Base-by-base conservation (phyloP, 2,888 invertebrate genomes). In the Ophraella communa region DNA sequence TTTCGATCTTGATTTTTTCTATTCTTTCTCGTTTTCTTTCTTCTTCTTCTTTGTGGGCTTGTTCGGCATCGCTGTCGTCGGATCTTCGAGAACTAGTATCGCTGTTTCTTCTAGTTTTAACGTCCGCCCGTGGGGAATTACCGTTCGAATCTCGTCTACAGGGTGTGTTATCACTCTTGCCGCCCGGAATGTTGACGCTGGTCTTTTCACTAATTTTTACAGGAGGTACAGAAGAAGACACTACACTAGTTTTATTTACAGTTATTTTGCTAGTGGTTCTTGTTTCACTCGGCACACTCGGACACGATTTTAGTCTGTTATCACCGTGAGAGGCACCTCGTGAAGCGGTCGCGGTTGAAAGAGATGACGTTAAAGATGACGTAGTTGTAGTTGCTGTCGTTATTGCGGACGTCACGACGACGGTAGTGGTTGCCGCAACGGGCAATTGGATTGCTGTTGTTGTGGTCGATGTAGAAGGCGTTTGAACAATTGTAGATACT, bases 1-100 rank as follows among this genome's bases (percentile, higher is more conserved):
- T 77, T 77, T 83, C 78, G 54, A 77, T 68, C 51, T 78, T 76
- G 63, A 81, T 80, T 65, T 81, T 82, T 35, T 83, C 82, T 64
- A 80, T 72, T 62, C 83, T 73, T 61, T 81, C 80, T 66, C 77
- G 77, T 53, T 78, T 78, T 57, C 72, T 73, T 68, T 83, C 76
- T 47, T 84, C 84, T 65, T 79, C 73, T 68, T 81, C 78, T 62
- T 73, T 74, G 70, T 78, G 78, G 73, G 76, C 75, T 71, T 70
- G 73, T 62, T 78, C 62, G 2, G 53, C 57, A 10, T 66, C 81
- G 71, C 73, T 77, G 65, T 74, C 76, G 21, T 78, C 78, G 68
- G 71, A 73, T 73, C 73, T 75, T 62, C 76, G 72, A 62, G 74
- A 70, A 66, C 74, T 74, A 44, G 74, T 75, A 63, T 77, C 80